phyloP scores from a whole-genome alignment of 2,888 invertebrate species.

The Limnephilus rhombicus region DNA sequence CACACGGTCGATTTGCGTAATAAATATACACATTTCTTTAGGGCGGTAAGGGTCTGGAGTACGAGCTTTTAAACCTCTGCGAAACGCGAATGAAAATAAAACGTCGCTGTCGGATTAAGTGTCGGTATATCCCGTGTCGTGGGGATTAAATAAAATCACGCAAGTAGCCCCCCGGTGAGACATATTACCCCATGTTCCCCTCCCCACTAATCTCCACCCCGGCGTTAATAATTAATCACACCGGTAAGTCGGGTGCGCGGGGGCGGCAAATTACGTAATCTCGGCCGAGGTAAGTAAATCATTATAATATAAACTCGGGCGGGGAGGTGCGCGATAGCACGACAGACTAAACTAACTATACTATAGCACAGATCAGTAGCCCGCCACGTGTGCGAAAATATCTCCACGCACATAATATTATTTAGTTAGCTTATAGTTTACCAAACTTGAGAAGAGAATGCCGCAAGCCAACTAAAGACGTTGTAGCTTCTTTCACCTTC shows the following conservation, averaged over 20 bases:
- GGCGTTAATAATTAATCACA: constrained; percentile 45
- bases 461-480: neutral
- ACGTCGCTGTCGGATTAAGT: neutral
- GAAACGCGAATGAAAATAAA: neutral
- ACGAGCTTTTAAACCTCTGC: neutral
- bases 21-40: neutral
- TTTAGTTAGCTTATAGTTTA: neutral
- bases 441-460: neutral
- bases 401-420: neutral
- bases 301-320: neutral
- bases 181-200: constrained; percentile 37
- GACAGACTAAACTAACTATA: neutral
- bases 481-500: neutral
- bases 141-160: constrained; percentile 33
- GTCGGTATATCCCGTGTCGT: neutral
- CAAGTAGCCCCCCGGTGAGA: constrained; percentile 30
- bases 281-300: constrained; percentile 36
- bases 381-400: neutral
- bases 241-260: constrained; percentile 44
- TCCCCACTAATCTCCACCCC: constrained; percentile 23
- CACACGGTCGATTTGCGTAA: neutral
- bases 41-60: neutral
- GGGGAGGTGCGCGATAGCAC: neutral
- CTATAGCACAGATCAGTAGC: neutral
- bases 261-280: constrained; percentile 47